Conservation (phyloP, 2,888 invertebrate species). For the Cephus sareptanus region DNA sequence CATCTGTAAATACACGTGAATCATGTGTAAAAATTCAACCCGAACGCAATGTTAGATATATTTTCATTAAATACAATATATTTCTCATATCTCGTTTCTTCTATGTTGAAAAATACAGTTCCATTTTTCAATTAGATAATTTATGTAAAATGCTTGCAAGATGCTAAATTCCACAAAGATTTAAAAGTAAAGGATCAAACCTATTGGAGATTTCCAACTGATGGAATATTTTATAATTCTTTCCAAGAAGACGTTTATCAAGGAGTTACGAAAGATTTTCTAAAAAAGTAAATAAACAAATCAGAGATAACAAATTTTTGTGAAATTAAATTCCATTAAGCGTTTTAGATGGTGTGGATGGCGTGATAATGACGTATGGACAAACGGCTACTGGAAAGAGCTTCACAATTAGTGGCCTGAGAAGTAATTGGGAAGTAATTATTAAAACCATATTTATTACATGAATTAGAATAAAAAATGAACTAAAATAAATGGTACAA, state of each 20-base stretch:
- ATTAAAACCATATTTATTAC: not conserved
- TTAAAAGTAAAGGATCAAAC: constrained; percentile 39
- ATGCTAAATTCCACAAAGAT: constrained; percentile 35
- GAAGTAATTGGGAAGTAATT: constrained; percentile 43
- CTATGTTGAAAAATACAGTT: not conserved
- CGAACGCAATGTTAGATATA: constrained; percentile 31
- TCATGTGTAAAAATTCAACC: constrained; percentile 34
- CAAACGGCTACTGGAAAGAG: constrained; percentile 63
- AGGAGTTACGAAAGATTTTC: constrained; percentile 49
- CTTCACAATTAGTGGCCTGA: constrained; percentile 38
- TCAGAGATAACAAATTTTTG: constrained; percentile 6
- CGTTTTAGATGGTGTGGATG: constrained; percentile 55
- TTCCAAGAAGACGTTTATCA: constrained; percentile 60
- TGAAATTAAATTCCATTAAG: constrained; percentile 39
- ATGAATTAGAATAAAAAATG: not conserved
- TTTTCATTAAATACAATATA: not conserved
- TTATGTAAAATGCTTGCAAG: constrained; percentile 59
- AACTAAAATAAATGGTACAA: not conserved
- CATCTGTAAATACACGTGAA: constrained; percentile 30
- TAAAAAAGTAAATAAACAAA: constrained; percentile 54
- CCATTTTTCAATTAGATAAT: constrained; percentile 43
- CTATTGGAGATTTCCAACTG: constrained; percentile 63
- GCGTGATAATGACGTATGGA: constrained; percentile 61
- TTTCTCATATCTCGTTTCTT: not conserved
- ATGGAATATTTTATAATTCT: constrained; percentile 62